Conservation (phyloP, 2,797 vertebrate genomes). For the Tauraco hartlaubi region DNA sequence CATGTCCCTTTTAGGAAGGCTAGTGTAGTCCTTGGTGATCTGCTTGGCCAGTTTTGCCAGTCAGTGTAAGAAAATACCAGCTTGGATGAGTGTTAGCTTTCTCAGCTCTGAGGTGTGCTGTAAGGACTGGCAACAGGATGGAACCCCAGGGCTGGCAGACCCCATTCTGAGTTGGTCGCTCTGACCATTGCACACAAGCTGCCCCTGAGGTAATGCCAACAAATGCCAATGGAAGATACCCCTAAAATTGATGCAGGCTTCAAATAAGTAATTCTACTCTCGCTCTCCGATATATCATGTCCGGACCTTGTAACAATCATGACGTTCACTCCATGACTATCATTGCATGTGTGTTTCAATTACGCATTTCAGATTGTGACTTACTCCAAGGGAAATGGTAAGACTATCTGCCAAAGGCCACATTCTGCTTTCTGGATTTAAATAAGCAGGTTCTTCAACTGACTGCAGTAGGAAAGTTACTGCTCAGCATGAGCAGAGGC, state of each 20-base stretch:
- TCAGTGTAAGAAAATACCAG: neutral
- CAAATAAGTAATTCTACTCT: fast-evolving
- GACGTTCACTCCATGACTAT: neutral
- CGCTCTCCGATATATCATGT: fast-evolving
- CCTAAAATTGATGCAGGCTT: fast-evolving
- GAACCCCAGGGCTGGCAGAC: neutral
- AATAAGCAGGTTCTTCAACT: neutral
- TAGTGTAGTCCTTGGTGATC: neutral
- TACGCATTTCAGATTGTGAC: neutral
- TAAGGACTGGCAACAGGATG: neutral
- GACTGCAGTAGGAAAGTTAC: neutral
- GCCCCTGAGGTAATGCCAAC: neutral
- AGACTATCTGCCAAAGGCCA: neutral
- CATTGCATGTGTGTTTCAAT: neutral
- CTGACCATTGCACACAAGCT: neutral
- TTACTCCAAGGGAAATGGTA: neutral
- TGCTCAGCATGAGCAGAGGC: neutral
- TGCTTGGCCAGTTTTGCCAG: neutral
- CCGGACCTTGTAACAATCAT: neutral
- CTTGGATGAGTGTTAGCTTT: neutral
- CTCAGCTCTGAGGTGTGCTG: neutral
- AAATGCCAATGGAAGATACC: neutral
- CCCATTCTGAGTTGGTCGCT: neutral
- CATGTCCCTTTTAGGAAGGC: neutral
- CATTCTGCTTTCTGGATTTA: neutral